phyloP scores from a whole-genome alignment of 2,113 vertebrate genomes.

The Mustela nigripes region DNA sequence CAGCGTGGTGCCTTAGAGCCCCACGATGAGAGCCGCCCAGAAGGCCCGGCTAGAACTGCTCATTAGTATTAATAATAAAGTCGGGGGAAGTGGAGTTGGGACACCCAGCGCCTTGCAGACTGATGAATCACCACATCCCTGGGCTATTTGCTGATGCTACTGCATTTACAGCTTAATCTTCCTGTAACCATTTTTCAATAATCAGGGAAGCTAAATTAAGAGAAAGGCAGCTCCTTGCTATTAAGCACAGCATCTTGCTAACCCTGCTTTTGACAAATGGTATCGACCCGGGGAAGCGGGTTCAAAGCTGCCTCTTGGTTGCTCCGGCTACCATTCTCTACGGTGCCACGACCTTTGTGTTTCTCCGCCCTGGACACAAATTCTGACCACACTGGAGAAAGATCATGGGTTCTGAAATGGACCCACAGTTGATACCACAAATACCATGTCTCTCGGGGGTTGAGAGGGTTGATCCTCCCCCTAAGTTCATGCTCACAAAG shows the following conservation, averaged over 20 bases:
- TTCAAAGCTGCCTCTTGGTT: accelerated
- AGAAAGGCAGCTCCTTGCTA: neutral
- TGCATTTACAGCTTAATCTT: slow-evolving; percentile 3
- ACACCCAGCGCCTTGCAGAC: neutral
- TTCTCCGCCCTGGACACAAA: accelerated
- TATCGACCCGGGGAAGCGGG: accelerated
- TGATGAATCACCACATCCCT: neutral
- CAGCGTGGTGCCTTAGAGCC: neutral
- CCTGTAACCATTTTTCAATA: slow-evolving; percentile 69
- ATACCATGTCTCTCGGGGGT: neutral
- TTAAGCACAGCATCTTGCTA: neutral
- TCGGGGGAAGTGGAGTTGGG: accelerated
- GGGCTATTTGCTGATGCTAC: neutral
- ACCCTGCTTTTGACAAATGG: neutral
- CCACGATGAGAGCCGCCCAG: neutral
- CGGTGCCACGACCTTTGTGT: accelerated
- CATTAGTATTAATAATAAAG: slow-evolving; percentile 46
- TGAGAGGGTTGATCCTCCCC: neutral
- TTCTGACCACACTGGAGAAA: neutral
- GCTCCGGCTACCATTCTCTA: accelerated
- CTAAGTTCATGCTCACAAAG: neutral
- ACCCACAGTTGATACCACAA: accelerated
- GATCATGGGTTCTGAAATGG: neutral
- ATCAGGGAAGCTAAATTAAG: neutral
- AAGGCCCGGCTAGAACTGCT: neutral